Evolutionary conservation across 53 echinoderm and acorn worm genomes (phyloP).

Genomic region (Echinarachnius parma): DNA sequence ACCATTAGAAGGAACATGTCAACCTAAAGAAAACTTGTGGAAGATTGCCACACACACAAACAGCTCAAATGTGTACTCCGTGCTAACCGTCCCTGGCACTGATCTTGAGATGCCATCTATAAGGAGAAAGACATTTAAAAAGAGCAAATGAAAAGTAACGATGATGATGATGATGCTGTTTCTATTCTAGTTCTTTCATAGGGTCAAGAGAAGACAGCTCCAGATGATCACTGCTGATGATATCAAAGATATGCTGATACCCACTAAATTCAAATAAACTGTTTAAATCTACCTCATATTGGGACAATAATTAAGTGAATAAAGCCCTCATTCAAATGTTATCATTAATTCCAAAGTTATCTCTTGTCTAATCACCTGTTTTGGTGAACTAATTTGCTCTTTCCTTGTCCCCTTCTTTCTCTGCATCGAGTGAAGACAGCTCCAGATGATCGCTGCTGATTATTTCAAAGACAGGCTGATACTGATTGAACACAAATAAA

Average conservation of each 20-base stretch:
- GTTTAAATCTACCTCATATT: too few relatives aligned
- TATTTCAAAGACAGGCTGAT: constrained; percentile 86
- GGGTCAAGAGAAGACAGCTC: constrained; percentile 82
- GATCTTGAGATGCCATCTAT: constrained; percentile 71
- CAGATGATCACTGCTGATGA: constrained; percentile 90
- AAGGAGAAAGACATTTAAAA: background rate
- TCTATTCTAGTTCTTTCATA: constrained; percentile 73
- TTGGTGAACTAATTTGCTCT: constrained; percentile 83
- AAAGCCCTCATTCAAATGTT: too few relatives aligned
- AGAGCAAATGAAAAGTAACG: too few relatives aligned
- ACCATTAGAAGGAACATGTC: too few relatives aligned
- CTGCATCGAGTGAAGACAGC: constrained; percentile 77
- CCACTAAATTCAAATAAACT: constrained; percentile 84
- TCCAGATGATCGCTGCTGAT: constrained; percentile 94
- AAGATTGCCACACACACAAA: constrained; percentile 90
- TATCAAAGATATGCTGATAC: constrained; percentile 84
- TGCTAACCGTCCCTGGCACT: constrained; percentile 56
- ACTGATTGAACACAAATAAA: constrained; percentile 83
- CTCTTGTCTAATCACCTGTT: too few relatives aligned
- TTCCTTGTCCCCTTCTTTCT: constrained; percentile 76
- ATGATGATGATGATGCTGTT: too few relatives aligned
- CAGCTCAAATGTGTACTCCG: constrained; percentile 96
- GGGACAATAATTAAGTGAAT: too few relatives aligned
- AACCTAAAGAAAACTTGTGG: too few relatives aligned
- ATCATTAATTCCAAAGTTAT: too few relatives aligned